These are phyloP conservation scores for Mnemiopsis leidyi DNA, from an alignment of 37 sponge, comb jelly and placozoan genomes.

Conservation along the genomic window DNA sequence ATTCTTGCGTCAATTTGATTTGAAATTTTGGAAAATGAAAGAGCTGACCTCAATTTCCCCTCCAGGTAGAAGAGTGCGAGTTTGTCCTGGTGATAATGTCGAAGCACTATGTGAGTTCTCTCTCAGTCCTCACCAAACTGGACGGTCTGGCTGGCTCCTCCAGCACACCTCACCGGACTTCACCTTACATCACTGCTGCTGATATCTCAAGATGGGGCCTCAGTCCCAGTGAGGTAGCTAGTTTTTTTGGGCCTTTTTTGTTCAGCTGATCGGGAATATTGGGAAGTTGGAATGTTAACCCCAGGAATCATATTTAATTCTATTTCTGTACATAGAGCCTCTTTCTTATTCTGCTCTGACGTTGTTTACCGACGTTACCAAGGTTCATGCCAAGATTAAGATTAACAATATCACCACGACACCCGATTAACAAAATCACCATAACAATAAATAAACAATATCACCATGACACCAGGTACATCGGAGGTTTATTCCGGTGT, in stretches of 20 bases:
- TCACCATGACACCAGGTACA: slow-evolving; percentile 9
- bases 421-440: no score
- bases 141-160: not conserved
- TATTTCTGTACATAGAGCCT: not conserved
- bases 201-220: slow-evolving; percentile 45
- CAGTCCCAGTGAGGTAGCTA: not conserved
- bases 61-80: slow-evolving; percentile 30
- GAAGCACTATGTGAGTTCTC: not conserved
- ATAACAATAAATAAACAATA: no score
- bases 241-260: no score
- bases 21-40: no score
- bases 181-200: slow-evolving; percentile 55
- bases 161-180: not conserved
- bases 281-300: no score
- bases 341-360: no score
- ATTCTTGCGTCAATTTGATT: not conserved
- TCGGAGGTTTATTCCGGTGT: slow-evolving; percentile 32
- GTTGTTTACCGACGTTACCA: no score
- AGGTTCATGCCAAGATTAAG: no score
- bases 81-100: slow-evolving; percentile 19
- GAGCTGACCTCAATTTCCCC: no score
- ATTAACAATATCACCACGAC: no score
- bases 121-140: not conserved
- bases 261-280: no score
- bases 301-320: no score